Evolutionary conservation across 2,113 vertebrate species (phyloP).

Genomic region (Centrocercus urophasianus): DNA sequence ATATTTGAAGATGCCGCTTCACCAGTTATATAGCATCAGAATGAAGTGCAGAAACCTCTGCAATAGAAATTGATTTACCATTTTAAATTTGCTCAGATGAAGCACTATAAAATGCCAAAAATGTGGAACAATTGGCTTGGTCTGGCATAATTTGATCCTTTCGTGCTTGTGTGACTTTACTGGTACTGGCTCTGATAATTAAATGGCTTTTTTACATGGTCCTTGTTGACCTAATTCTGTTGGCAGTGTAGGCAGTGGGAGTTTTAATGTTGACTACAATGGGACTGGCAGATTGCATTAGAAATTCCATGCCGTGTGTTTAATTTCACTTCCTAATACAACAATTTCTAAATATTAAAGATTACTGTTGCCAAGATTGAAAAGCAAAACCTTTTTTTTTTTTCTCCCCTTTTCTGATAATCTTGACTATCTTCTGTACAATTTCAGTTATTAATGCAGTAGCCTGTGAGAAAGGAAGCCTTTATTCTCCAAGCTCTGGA

Average conservation of each 20-base stretch:
- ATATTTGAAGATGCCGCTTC: background rate
- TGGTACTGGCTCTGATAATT: conserved; percentile 28
- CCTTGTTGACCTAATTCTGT: conserved; percentile 35
- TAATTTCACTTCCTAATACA: conserved; percentile 60
- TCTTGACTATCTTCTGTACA: background rate
- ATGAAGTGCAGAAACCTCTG: background rate
- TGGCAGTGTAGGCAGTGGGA: conserved; percentile 17
- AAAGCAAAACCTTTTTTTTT: background rate
- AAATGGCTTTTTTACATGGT: conserved; percentile 48
- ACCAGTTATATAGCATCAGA: background rate
- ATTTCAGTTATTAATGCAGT: background rate
- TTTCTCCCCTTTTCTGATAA: background rate
- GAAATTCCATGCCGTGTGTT: conserved; percentile 55
- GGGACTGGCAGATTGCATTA: conserved; percentile 51
- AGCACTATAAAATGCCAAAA: background rate
- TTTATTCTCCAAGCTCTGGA: background rate
- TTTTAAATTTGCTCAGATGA: background rate
- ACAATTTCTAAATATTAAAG: conserved; percentile 65
- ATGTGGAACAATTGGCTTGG: background rate
- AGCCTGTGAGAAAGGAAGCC: background rate
- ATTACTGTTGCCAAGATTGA: conserved; percentile 37
- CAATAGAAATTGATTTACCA: background rate
- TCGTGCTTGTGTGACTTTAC: background rate
- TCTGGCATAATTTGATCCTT: conserved; percentile 1
- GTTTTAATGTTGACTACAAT: conserved; percentile 47